These are phyloP conservation scores for Melieria crassipennis DNA, from an alignment of 2,888 invertebrate species.

Conservation along the genomic window DNA sequence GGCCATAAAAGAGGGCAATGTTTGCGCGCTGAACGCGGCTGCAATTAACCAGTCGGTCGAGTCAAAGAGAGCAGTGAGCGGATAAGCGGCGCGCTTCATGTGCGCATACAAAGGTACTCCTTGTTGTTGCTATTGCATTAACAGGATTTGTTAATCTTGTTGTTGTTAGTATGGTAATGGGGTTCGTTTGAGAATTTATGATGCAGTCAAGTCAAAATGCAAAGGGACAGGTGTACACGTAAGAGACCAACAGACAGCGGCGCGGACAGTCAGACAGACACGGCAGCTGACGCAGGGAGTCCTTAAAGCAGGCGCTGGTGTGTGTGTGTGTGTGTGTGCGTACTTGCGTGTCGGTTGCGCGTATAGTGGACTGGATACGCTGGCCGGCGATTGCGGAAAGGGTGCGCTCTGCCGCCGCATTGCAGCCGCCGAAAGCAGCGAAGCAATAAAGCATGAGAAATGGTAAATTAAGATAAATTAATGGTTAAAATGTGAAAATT, in stretches of 20 bases:
- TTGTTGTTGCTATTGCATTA: no score
- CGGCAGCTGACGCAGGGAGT: background rate
- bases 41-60: background rate
- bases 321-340: background rate
- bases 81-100: no score
- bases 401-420: background rate
- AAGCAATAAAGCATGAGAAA: constrained; percentile 25
- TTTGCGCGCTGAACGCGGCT: background rate
- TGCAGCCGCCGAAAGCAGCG: background rate
- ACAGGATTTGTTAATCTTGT: no score
- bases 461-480: constrained; percentile 33
- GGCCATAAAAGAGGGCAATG: background rate
- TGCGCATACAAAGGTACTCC: no score
- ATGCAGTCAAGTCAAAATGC: constrained; percentile 18
- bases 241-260: background rate
- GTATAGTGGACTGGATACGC: background rate
- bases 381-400: background rate
- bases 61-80: no score
- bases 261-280: constrained; percentile 10
- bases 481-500: constrained; percentile 33
- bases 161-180: constrained; percentile 1
- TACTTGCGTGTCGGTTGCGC: background rate
- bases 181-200: constrained; percentile 25
- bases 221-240: background rate
- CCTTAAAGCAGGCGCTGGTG: background rate